Percentiles rank a stretch among this genome's conserved stretches.
Conservation (phyloP, 2,113 vertebrate species). For the Rhabdomys dilectus region DNA sequence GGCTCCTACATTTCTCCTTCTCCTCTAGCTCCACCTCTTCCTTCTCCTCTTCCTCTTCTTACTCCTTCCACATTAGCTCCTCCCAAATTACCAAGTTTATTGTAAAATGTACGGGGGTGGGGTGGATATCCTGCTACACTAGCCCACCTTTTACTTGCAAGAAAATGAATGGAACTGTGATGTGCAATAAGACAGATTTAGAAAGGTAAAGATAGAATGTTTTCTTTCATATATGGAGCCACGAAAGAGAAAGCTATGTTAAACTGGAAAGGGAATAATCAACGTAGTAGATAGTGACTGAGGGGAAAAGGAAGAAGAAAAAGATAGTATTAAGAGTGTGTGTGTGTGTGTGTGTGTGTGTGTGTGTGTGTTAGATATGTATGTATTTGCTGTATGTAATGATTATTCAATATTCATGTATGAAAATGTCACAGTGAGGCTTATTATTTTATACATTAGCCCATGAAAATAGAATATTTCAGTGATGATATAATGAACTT, state of each 20-base stretch:
- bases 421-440: not conserved
- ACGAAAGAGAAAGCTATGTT: not conserved
- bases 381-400: not conserved
- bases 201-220: not conserved
- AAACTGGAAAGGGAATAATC: not conserved
- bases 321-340: not conserved
- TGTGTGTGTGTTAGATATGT: not conserved
- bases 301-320: not conserved
- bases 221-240: too few relatives aligned
- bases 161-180: not conserved
- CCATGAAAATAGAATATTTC: not conserved
- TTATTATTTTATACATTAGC: not conserved
- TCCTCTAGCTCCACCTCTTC: too few relatives aligned
- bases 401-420: not conserved
- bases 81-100: too few relatives aligned
- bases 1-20: too few relatives aligned
- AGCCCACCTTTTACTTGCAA: too few relatives aligned
- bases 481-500: not conserved
- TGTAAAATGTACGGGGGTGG: too few relatives aligned
- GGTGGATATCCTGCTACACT: too few relatives aligned
- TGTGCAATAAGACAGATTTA: not conserved
- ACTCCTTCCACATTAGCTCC: too few relatives aligned
- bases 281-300: not conserved
- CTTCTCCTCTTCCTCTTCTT: too few relatives aligned
- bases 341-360: not conserved